phyloP scores from a whole-genome alignment of 2,113 vertebrate species.

The Nibea albiflora region DNA sequence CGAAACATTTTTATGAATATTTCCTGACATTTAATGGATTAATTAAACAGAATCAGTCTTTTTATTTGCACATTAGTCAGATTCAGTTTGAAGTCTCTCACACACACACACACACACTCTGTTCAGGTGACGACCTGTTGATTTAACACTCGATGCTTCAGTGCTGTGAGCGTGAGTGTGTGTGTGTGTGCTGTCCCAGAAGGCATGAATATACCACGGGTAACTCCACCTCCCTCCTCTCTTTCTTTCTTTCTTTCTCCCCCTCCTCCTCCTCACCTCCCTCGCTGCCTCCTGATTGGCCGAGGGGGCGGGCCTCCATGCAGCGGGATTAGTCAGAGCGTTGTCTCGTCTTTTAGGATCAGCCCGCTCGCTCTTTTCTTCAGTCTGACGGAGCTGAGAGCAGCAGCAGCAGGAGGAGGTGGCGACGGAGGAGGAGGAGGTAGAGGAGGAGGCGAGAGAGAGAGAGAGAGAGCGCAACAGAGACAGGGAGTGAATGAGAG shows the following conservation, averaged over 20 bases:
- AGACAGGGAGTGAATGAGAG: conserved; percentile 53
- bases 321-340: conserved; percentile 70
- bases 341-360: conserved; percentile 72
- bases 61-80: too few species aligned
- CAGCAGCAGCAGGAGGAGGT: conserved; percentile 52
- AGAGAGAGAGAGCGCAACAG: conserved; percentile 17
- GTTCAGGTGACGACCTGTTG: conserved; percentile 49
- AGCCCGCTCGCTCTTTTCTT: conserved; percentile 58
- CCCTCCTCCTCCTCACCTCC: conserved; percentile 44
- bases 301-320: conserved; percentile 73
- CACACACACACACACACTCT: background rate
- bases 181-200: conserved; percentile 38
- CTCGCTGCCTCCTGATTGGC: conserved; percentile 73
- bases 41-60: too few species aligned
- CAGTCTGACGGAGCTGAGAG: conserved; percentile 58
- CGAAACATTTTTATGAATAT: too few species aligned
- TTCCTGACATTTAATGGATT: too few species aligned
- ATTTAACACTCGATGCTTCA: background rate
- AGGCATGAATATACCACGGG: conserved; percentile 27
- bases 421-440: conserved; percentile 47
- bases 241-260: conserved; percentile 53
- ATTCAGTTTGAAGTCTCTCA: too few species aligned
- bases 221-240: conserved; percentile 41
- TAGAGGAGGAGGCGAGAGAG: conserved; percentile 7
- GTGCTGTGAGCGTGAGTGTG: background rate